Evolutionary conservation across 23 tunicate species (phyloP).

Genomic region (Aplidium turbinatum): DNA sequence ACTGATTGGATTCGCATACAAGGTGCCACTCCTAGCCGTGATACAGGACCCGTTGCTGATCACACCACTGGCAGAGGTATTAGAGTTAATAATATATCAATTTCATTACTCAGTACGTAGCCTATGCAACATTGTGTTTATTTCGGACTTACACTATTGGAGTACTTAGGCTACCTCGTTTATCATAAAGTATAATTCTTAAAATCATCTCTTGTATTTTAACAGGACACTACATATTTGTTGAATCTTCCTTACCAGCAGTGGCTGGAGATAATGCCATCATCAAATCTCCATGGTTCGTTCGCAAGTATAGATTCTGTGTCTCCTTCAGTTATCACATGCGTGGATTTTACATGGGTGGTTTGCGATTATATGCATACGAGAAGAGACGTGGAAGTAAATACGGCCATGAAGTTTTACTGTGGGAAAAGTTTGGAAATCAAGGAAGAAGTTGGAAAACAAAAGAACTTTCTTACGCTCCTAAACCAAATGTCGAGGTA

Average conservation of each 20-base stretch:
- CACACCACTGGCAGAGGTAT: conserved; percentile 66
- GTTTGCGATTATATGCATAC: conserved; percentile 78
- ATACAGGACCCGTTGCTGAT: conserved; percentile 76
- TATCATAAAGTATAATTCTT: too few relatives aligned
- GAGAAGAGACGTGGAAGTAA: conserved; percentile 52
- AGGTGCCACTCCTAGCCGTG: conserved; percentile 57
- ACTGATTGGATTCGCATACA: conserved; percentile 63
- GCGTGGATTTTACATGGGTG: conserved; percentile 83
- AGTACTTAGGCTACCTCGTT: neutral
- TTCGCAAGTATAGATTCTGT: conserved; percentile 7
- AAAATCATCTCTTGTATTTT: too few relatives aligned
- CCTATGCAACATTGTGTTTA: neutral
- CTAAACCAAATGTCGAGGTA: conserved; percentile 67
- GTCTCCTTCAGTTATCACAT: conserved; percentile 84
- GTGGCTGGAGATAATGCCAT: conserved; percentile 77
- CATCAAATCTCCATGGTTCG: conserved; percentile 83
- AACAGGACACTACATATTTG: conserved; percentile 77
- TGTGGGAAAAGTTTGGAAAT: conserved; percentile 84
- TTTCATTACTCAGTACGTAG: too few relatives aligned
- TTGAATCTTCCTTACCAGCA: conserved; percentile 82
- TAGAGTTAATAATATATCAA: neutral
- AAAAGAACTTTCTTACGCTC: conserved; percentile 41
- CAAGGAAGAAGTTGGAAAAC: conserved; percentile 69
- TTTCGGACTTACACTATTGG: neutral
- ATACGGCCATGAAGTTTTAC: conserved; percentile 67